Evolutionary conservation across 1,140 invertebrate genomes (phyloP), one percentile per base, ranked within the genome.

Genomic region (Cyrtorhinus lividipennis): DNA sequence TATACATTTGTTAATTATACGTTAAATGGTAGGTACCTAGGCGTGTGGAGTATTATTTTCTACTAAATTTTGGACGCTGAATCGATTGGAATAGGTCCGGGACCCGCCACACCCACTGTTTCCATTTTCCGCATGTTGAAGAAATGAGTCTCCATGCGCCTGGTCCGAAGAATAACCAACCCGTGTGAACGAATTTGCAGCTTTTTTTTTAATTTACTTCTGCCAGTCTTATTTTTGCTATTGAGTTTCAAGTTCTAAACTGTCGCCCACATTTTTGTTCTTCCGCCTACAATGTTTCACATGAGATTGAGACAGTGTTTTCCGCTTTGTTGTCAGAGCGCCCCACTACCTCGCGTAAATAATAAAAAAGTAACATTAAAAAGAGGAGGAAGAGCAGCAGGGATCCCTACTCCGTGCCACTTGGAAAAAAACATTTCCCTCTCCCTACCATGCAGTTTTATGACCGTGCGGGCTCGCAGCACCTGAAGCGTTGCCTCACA

Each of bases 401-500:
- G 10, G 5, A 22, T 10, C 48, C 12, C 48, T 8, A 22, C 8
- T 5, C 18, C 48, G 30, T 53, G 20, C 56, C 56, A 10, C 2
- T 25, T 2, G 20, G 10, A 10, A 10, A 25, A 58, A 60, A 60
- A 60, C 26, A 60, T 20, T 27, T 27, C 20, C 20, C 48, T 53
- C 48, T 20, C 48, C 20, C 18, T 53, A 58, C 56, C 59, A 30
- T 48, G 2, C n/a, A 23, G 24, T 46, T 46, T 48, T 46, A 62
- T 45, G 24, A 18, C 30, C 18, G 2, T 46, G 59, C 24, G 27
- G 59, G 24, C 60, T 48, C 60, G 24, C 44, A 38, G 24, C 44
- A 45, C 60, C 30, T 45, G 30, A 48, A 62, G 22, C 60, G 60
- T 46, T 30, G 60, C 45, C 22, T 22, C 20, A 53, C 62, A 56